Conservation (phyloP, 2,113 vertebrate genomes). For the Etheostoma spectabile region DNA sequence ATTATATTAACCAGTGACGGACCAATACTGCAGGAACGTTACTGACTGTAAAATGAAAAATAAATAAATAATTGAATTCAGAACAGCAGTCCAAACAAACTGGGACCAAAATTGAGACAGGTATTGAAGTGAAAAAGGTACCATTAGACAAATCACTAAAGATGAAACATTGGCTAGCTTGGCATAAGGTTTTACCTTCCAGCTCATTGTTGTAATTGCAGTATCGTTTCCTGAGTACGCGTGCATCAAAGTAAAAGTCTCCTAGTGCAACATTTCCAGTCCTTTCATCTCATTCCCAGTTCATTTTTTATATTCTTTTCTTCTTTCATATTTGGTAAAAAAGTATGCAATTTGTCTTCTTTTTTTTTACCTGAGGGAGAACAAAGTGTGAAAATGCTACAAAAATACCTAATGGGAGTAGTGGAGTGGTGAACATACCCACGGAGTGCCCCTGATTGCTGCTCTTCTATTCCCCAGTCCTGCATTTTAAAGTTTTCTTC, state of each 20-base stretch:
- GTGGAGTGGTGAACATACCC: not conserved
- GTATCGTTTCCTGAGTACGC: not conserved
- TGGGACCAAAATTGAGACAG: not conserved
- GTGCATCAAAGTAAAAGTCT: constrained; percentile 39
- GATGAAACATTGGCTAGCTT: not conserved
- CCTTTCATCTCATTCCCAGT: constrained; percentile 46
- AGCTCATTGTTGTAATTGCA: constrained; percentile 7
- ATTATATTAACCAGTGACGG: constrained; percentile 14
- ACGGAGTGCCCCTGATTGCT: constrained; percentile 13
- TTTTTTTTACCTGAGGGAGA: not conserved
- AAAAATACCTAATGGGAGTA: constrained; percentile 19
- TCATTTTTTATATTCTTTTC: constrained; percentile 20
- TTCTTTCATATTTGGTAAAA: constrained; percentile 9
- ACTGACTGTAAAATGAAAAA: not conserved
- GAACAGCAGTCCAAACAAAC: not conserved
- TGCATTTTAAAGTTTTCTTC: constrained; percentile 8
- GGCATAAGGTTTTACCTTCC: not conserved
- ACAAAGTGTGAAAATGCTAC: constrained; percentile 28
- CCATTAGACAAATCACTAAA: not conserved
- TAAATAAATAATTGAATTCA: not conserved
- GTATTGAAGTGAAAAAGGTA: not conserved
- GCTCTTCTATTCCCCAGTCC: not conserved
- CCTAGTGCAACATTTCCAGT: constrained; percentile 10
- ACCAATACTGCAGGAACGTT: constrained; percentile 7
- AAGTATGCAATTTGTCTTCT: constrained; percentile 1